Conservation (phyloP, 1,140 invertebrate species). For the Nixonia krombeini region DNA sequence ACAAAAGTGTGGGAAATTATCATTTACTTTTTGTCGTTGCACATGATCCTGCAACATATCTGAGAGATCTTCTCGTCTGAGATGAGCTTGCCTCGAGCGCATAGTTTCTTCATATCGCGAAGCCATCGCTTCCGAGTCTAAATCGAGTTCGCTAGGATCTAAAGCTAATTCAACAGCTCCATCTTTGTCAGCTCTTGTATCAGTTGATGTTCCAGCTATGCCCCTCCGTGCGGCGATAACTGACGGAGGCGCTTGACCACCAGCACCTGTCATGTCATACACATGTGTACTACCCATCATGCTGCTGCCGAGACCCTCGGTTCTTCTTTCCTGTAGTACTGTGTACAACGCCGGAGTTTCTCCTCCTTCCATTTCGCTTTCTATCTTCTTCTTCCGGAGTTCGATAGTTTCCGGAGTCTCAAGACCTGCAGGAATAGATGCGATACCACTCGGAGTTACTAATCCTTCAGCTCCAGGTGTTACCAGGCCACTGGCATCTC, state of each 20-base stretch:
- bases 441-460: constrained; percentile 95
- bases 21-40: constrained; percentile 92
- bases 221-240: constrained; percentile 68
- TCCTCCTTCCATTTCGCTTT: constrained; percentile 95
- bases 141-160: constrained; percentile 97
- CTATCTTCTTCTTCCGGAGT: constrained; percentile 96
- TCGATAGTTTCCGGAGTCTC: constrained; percentile 99
- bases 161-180: constrained; percentile 93
- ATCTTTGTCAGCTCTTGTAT: constrained; percentile 71
- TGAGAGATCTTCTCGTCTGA: constrained; percentile 95
- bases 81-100: constrained; percentile 89
- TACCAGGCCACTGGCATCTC: constrained; percentile 80
- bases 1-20: too few species aligned
- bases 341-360: constrained; percentile 94
- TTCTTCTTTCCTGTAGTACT: constrained; percentile 94
- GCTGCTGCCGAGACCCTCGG: constrained; percentile 89
- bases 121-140: constrained; percentile 96
- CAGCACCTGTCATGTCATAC: constrained; percentile 87
- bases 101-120: constrained; percentile 97
- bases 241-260: constrained; percentile 73
- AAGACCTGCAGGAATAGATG: constrained; percentile 94
- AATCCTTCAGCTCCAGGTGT: constrained; percentile 89
- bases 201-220: constrained; percentile 57
- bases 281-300: constrained; percentile 99
- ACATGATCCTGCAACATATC: constrained; percentile 99